A percentile compares a stretch with the other conserved stretches of the same genome.
phyloP scores from a whole-genome alignment of 2,113 vertebrate species.

The Pseudorectes ferrugineus region DNA sequence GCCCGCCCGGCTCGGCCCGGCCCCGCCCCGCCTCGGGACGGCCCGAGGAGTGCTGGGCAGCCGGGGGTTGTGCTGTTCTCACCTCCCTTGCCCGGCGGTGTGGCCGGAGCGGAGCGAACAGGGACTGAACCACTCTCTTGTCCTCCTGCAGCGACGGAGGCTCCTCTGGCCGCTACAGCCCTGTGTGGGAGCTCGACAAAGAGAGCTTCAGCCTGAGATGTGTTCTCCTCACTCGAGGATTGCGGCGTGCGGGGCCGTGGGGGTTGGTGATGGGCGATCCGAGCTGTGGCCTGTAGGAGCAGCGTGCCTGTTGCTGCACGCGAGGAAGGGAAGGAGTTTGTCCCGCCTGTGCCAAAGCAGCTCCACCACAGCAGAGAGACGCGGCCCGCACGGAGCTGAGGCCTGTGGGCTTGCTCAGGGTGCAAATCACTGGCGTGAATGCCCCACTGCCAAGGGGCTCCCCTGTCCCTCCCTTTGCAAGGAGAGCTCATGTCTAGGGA shows the following conservation, averaged over 20 bases:
- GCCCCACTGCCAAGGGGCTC: neutral
- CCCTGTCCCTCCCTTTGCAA: too few species aligned
- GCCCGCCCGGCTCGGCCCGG: neutral
- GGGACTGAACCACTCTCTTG: accelerated
- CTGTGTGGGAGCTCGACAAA: accelerated
- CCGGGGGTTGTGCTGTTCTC: accelerated
- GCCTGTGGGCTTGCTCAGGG: accelerated
- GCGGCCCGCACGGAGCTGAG: accelerated
- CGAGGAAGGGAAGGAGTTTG: neutral
- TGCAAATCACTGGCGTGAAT: neutral
- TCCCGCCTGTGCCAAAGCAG: neutral
- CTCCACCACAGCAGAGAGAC: neutral
- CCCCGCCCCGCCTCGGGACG: neutral
- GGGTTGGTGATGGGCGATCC: accelerated
- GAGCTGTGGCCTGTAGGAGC: neutral
- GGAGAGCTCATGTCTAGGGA: neutral
- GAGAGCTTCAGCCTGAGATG: accelerated
- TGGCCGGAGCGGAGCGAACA: accelerated
- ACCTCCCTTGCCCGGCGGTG: accelerated
- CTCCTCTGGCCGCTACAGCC: accelerated
- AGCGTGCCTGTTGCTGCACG: neutral
- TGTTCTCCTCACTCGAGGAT: accelerated
- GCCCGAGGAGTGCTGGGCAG: accelerated
- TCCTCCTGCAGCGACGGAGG: accelerated
- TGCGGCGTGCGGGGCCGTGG: neutral